These are phyloP conservation scores for Caenorhabditis sulstoni DNA, from an alignment of 2,888 invertebrate genomes.

Conservation along the genomic window DNA sequence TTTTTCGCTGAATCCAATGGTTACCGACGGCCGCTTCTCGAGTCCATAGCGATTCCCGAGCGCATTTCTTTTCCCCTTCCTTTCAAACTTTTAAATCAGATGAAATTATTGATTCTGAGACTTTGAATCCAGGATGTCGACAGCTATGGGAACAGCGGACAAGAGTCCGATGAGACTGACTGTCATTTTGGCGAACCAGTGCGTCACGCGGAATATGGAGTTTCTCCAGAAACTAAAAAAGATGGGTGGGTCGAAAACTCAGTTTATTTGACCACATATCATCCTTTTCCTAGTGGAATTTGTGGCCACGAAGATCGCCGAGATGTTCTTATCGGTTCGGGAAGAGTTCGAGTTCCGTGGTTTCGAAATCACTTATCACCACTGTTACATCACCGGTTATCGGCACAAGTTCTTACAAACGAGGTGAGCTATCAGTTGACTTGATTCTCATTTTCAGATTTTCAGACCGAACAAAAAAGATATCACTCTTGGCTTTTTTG, in stretches of 20 bases:
- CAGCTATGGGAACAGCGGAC: constrained; percentile 23
- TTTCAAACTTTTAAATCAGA: not conserved
- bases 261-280: not conserved
- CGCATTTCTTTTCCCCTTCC: not conserved
- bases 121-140: constrained; percentile 16
- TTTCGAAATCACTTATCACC: constrained; percentile 1
- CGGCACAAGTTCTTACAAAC: not conserved
- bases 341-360: constrained; percentile 39
- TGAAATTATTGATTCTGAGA: too few species aligned
- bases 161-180: constrained; percentile 16
- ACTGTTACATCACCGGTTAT: not conserved
- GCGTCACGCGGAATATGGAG: not conserved
- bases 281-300: too few species aligned
- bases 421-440: too few species aligned
- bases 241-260: constrained; percentile 8
- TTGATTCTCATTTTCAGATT: too few species aligned
- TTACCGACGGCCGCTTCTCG: too few species aligned
- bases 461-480: not conserved
- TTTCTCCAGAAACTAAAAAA: not conserved
- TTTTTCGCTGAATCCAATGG: too few species aligned
- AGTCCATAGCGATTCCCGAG: too few species aligned
- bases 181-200: constrained; percentile 2
- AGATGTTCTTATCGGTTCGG: constrained; percentile 13
- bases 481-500: constrained; percentile 6
- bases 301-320: constrained; percentile 8